These are phyloP conservation scores for Acanthornis magna DNA, from an alignment of 2,797 vertebrate species.

Conservation along the genomic window DNA sequence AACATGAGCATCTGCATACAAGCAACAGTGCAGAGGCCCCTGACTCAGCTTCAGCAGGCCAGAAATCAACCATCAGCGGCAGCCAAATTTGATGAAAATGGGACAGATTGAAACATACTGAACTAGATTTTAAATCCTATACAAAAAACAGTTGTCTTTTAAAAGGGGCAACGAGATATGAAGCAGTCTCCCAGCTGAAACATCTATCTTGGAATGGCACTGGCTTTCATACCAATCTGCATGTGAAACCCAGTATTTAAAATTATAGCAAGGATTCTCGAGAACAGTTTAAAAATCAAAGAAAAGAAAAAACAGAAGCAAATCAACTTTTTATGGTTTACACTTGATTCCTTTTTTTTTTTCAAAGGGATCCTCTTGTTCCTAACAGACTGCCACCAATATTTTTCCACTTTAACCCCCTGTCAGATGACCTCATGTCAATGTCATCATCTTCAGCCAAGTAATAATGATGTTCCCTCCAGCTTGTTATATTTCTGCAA, in stretches of 20 bases:
- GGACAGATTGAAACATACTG: fast-evolving
- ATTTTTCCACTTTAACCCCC: background rate
- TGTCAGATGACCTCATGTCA: background rate
- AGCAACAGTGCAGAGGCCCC: background rate
- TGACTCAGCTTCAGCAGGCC: background rate
- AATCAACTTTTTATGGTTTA: background rate
- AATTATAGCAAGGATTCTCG: background rate
- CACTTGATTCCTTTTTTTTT: background rate
- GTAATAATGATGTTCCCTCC: background rate
- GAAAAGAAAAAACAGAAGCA: background rate
- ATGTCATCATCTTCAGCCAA: background rate
- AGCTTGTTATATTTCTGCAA: background rate
- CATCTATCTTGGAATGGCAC: background rate
- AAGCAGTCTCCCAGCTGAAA: background rate
- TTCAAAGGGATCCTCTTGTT: background rate
- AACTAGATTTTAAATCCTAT: background rate
- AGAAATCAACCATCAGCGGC: background rate
- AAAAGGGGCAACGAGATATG: fast-evolving
- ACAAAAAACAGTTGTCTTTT: background rate
- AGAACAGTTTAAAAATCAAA: background rate
- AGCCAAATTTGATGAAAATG: background rate
- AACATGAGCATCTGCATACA: background rate
- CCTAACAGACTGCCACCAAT: background rate
- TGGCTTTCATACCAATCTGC: background rate
- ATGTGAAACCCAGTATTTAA: background rate